Conservation (phyloP, 2,797 vertebrate species). For the Gymnodraco acuticeps region DNA sequence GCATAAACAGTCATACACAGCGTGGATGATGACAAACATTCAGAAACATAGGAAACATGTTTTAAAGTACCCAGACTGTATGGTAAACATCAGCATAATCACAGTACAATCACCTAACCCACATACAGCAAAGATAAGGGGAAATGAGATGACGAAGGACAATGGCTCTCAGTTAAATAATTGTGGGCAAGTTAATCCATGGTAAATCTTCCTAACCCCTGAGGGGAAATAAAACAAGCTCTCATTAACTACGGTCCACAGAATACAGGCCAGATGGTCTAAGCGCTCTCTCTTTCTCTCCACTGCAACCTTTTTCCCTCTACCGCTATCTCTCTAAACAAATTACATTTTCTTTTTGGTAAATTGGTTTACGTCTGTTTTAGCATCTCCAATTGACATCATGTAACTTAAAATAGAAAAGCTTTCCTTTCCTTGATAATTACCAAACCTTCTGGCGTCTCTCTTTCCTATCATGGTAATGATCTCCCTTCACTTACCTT, state of each 20-base stretch:
- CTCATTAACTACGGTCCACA: conserved; percentile 80
- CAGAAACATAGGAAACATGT: conserved; percentile 15
- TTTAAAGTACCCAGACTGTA: conserved; percentile 29
- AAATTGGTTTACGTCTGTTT: conserved; percentile 2
- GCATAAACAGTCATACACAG: conserved; percentile 14
- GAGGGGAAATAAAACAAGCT: conserved; percentile 83
- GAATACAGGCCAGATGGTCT: conserved; percentile 82
- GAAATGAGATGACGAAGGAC: conserved; percentile 69
- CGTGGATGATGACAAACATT: conserved; percentile 23
- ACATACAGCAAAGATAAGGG: conserved; percentile 37
- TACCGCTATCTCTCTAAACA: conserved; percentile 32
- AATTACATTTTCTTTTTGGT: conserved; percentile 9
- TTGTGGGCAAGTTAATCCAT: conserved; percentile 81
- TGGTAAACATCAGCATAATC: conserved; percentile 26
- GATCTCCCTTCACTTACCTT: conserved; percentile 82
- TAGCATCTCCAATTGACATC: not conserved
- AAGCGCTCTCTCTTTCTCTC: conserved; percentile 57
- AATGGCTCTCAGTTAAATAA: conserved; percentile 75
- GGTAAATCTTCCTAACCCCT: conserved; percentile 84
- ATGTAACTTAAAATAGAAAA: conserved; percentile 2
- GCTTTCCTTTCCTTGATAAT: not conserved
- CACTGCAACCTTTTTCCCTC: conserved; percentile 43
- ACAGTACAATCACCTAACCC: conserved; percentile 38
- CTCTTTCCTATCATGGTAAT: not conserved
- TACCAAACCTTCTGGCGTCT: conserved; percentile 1